These are phyloP conservation scores for Manis javanica DNA, from an alignment of 2,797 vertebrate species.

Conservation along the genomic window DNA sequence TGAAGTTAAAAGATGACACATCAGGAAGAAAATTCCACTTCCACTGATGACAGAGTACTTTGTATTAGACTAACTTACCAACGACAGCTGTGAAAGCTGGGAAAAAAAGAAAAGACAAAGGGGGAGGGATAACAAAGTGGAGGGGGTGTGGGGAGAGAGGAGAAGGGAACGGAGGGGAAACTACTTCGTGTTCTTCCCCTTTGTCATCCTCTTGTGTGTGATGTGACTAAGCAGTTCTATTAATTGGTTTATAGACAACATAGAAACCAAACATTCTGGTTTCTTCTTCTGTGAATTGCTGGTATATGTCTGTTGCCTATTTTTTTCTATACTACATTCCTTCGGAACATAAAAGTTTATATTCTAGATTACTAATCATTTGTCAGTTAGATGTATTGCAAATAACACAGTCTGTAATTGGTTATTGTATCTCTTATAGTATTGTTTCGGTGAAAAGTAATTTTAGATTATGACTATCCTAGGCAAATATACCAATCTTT, in stretches of 20 bases:
- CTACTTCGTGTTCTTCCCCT: neutral
- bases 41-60: neutral
- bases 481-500: neutral
- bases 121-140: neutral
- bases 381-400: neutral
- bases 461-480: neutral
- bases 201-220: neutral
- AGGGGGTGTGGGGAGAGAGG: too few species aligned
- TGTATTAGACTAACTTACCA: neutral
- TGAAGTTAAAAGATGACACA: neutral
- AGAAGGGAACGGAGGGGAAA: neutral
- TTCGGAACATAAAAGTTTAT: neutral
- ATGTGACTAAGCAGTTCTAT: neutral
- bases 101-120: neutral
- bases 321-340: neutral
- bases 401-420: neutral
- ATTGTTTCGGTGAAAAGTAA: neutral
- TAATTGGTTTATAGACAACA: too few species aligned
- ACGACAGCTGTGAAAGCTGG: neutral
- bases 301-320: neutral
- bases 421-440: neutral
- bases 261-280: neutral
- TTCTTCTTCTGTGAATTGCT: neutral
- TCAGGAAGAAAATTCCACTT: neutral
- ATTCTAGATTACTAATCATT: neutral